Evolutionary conservation across 2,888 invertebrate genomes (phyloP).

Genomic region (Drosophila anceps): DNA sequence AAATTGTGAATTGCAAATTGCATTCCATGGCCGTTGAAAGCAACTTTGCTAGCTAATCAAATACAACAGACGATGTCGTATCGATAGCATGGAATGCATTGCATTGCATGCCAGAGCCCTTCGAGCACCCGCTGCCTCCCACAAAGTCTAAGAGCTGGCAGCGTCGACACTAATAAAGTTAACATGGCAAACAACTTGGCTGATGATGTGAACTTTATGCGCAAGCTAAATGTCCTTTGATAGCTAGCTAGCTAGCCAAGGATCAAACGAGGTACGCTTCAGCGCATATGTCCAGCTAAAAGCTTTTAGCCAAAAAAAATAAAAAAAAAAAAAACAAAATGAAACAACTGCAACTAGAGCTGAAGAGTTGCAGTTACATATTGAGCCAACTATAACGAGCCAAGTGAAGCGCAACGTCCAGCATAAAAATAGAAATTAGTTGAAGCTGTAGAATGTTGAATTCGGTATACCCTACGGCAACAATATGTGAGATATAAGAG

Average conservation of each 20-base stretch:
- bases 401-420: slow-evolving; percentile 5
- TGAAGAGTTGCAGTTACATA: slow-evolving; percentile 46
- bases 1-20: slow-evolving; percentile 49
- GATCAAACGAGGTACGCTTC: slow-evolving; percentile 55
- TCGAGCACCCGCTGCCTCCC: not conserved
- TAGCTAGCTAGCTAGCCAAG: slow-evolving; percentile 47
- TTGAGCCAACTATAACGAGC: slow-evolving; percentile 57
- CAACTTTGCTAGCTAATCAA: slow-evolving; percentile 66
- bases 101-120: not conserved
- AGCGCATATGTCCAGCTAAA: slow-evolving; percentile 65
- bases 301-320: slow-evolving; percentile 63
- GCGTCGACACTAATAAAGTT: slow-evolving; percentile 64
- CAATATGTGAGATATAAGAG: not conserved
- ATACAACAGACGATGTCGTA: slow-evolving; percentile 60
- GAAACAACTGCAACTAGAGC: slow-evolving; percentile 19
- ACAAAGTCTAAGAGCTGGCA: not conserved
- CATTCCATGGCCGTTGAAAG: slow-evolving; percentile 42
- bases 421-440: slow-evolving; percentile 12
- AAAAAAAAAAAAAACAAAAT: not conserved
- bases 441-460: not conserved
- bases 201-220: slow-evolving; percentile 72
- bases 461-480: not conserved
- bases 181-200: slow-evolving; percentile 71
- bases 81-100: slow-evolving; percentile 52
- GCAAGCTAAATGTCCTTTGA: slow-evolving; percentile 75